Evolutionary conservation across 2,113 vertebrate genomes (phyloP).

Genomic region (Phrynocephalus versicolor): DNA sequence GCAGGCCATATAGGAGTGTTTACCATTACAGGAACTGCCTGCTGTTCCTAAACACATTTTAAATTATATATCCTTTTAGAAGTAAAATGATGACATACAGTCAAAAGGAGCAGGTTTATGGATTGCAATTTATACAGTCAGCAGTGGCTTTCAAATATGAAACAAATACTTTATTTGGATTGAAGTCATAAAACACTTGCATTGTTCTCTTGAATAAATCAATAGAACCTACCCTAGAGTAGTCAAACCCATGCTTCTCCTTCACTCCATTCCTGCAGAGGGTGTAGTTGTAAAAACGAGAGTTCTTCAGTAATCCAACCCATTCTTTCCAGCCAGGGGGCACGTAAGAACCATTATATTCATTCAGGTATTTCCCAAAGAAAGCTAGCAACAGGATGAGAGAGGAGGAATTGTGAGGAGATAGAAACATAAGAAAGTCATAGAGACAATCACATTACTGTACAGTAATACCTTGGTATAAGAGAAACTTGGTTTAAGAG

Average conservation of each 20-base stretch:
- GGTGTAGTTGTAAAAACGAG: slow-evolving; percentile 97
- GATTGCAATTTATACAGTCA: slow-evolving; percentile 5
- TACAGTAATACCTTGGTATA: too few relatives aligned
- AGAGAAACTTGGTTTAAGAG: too few relatives aligned
- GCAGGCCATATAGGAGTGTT: background rate
- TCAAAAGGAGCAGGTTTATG: background rate
- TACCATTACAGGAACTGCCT: slow-evolving; percentile 31
- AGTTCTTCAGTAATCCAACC: slow-evolving; percentile 96
- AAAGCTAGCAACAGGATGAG: slow-evolving; percentile 79
- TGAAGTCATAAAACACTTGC: background rate
- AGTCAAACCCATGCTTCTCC: slow-evolving; percentile 91
- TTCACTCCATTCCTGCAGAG: slow-evolving; percentile 91
- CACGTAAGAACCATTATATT: slow-evolving; percentile 96
- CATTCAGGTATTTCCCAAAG: slow-evolving; percentile 97
- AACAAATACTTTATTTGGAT: slow-evolving; percentile 32
- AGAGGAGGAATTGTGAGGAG: slow-evolving; percentile 1
- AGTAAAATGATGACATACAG: background rate
- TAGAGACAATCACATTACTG: background rate
- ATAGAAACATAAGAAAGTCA: background rate
- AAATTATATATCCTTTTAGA: slow-evolving; percentile 8
- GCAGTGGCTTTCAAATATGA: background rate
- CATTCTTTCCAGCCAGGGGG: slow-evolving; percentile 97
- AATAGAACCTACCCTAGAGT: slow-evolving; percentile 82
- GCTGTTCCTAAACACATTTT: slow-evolving; percentile 39
- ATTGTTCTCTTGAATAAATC: slow-evolving; percentile 33